phyloP scores from a whole-genome alignment of 2,888 invertebrate genomes.

The Adelognathus sp. region DNA sequence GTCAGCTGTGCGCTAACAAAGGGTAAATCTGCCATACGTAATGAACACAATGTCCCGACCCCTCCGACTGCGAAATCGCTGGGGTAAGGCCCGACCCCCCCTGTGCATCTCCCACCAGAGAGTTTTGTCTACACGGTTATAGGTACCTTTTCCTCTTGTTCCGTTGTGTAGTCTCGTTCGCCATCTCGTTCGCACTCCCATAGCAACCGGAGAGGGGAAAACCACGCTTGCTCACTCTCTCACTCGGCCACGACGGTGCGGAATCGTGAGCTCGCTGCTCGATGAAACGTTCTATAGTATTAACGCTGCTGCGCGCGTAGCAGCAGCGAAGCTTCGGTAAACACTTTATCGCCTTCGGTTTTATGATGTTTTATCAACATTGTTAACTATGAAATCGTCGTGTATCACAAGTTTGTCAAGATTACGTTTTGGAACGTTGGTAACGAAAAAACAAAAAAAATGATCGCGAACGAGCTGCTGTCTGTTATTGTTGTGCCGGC shows the following conservation, averaged over 20 bases:
- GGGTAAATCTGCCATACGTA: slow-evolving; percentile 2
- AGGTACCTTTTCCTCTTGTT: slow-evolving; percentile 16
- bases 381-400: too few species aligned
- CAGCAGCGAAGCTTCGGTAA: background rate
- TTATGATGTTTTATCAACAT: background rate
- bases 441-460: background rate
- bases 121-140: background rate
- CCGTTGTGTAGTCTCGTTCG: background rate
- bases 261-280: slow-evolving; percentile 34
- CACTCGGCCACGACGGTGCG: background rate
- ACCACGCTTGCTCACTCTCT: background rate
- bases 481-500: too few species aligned
- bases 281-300: slow-evolving; percentile 13
- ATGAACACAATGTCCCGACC: slow-evolving; percentile 17
- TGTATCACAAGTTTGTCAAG: background rate
- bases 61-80: slow-evolving; percentile 34
- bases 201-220: slow-evolving; percentile 26
- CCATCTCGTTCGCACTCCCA: background rate
- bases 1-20: slow-evolving; percentile 33
- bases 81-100: slow-evolving; percentile 57
- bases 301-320: slow-evolving; percentile 16
- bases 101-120: slow-evolving; percentile 15
- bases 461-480: background rate
- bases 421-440: background rate
- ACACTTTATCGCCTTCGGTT: background rate